Evolutionary conservation across 2,797 vertebrate genomes (phyloP), one percentile per base, ranked within the genome.

Genomic region (Smutsia temminckii): DNA sequence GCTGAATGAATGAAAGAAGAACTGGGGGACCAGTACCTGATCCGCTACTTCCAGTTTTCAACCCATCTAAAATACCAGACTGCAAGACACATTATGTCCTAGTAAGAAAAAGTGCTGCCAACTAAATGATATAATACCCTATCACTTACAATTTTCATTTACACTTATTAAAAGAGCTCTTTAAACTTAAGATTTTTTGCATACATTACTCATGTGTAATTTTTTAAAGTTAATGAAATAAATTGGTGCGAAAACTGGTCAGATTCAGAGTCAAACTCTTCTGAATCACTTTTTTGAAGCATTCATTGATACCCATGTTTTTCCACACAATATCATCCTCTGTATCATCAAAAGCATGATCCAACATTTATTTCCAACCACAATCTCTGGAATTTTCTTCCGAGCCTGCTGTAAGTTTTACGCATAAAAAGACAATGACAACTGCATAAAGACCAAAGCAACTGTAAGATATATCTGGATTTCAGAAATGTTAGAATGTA

Each of bases 161-260:
- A 42, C 37, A 55, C 23, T 89, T 90, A 81, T 61, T 88, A 89
- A 85, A 88, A 89, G 57, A 79, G 14, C 40, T 40, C 71, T 92
- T 88, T 66, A 95, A 97, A 77, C 40, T 94, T 75, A 32, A 94
- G 27, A 86, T 49, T 72, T 88, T 92, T 87, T 69, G 86, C 51
- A 81, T 68, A 11, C 53, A 75, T 77, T 89, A 57, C 32, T 92
- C 42, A 16, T 63, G 27, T 57, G 42, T 63, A 89, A 89, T 77
- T 88, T 95, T 68, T 23, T 86, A 81, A 92, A 85, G 32, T 79
- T 53, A 66, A 78, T 23, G 8, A 95, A 95, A 91, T 42, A 57
- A 95, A 95, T 11, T 86, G 18, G 85, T 72, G 13, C 49, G 59
- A 92, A 84, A 93, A 89, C 5, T 68, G 72, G 57, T 84, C 75